Evolutionary conservation across 2,888 invertebrate genomes (phyloP).

Genomic region (Dolichomitus sp.): DNA sequence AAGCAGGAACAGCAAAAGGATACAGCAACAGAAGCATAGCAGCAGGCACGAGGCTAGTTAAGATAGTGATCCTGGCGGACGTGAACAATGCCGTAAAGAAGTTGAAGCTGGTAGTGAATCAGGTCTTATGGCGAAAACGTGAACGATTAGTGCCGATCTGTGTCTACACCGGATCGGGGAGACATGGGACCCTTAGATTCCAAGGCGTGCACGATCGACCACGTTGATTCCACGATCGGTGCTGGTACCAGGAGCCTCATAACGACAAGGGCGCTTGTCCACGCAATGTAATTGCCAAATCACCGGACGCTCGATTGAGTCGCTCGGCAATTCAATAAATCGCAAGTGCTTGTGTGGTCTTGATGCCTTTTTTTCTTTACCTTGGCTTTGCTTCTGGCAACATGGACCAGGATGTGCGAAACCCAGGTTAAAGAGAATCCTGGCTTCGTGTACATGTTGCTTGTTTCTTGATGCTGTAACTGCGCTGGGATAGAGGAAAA

Average conservation of each 20-base stretch:
- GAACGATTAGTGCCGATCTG: constrained; percentile 84
- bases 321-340: constrained; percentile 74
- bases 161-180: constrained; percentile 78
- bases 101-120: constrained; percentile 79
- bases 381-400: neutral
- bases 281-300: constrained; percentile 75
- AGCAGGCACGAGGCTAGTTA: constrained; percentile 81
- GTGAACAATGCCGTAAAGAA: constrained; percentile 84
- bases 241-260: constrained; percentile 6
- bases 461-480: constrained; percentile 7
- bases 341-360: constrained; percentile 74
- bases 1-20: constrained; percentile 34
- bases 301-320: constrained; percentile 71
- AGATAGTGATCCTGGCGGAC: constrained; percentile 83
- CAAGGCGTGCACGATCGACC: constrained; percentile 34
- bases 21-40: constrained; percentile 67
- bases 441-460: neutral
- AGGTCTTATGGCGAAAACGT: constrained; percentile 85
- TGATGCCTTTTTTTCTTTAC: constrained; percentile 58
- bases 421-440: constrained; percentile 21
- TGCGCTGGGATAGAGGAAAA: neutral
- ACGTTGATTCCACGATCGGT: constrained; percentile 13
- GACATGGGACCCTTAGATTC: constrained; percentile 66
- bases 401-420: constrained; percentile 41
- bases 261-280: constrained; percentile 61